A percentile compares a stretch with the other conserved stretches of the same genome.
These are phyloP conservation scores for Orthonyx spaldingii DNA, from an alignment of 2,113 vertebrate species.

Conservation along the genomic window DNA sequence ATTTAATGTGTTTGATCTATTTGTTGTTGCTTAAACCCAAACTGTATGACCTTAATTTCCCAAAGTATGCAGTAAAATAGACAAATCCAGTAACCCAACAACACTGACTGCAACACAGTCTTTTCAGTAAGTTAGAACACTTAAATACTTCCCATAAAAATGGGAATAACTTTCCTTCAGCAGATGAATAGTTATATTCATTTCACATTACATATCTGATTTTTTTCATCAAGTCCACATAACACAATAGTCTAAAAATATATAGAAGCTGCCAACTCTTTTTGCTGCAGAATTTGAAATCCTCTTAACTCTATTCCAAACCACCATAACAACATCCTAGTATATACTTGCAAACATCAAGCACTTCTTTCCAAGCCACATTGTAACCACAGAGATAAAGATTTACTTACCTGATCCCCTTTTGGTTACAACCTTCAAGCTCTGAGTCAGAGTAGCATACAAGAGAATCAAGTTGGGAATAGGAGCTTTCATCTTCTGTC, in stretches of 20 bases:
- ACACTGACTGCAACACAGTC: background rate
- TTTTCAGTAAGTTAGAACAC: too few species aligned
- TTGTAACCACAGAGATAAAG: background rate
- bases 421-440: constrained; percentile 95
- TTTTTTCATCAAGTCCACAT: background rate
- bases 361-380: background rate
- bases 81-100: background rate
- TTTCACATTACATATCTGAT: background rate
- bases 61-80: background rate
- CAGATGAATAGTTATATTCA: background rate
- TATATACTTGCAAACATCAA: background rate
- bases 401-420: constrained; percentile 92
- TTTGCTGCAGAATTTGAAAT: background rate
- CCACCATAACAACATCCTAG: background rate
- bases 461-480: constrained; percentile 91
- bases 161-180: background rate
- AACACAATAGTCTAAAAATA: background rate
- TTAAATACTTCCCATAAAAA: too few species aligned
- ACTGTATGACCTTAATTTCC: background rate
- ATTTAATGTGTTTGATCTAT: background rate
- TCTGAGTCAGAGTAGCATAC: constrained; percentile 86
- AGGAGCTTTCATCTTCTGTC: constrained; percentile 90
- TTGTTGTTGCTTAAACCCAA: background rate
- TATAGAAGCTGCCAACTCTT: background rate
- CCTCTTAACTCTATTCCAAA: background rate